Evolutionary conservation across 30 jellyfish, hydroid and myxozoan genomes (phyloP).

Genomic region (Clytia hemisphaerica): DNA sequence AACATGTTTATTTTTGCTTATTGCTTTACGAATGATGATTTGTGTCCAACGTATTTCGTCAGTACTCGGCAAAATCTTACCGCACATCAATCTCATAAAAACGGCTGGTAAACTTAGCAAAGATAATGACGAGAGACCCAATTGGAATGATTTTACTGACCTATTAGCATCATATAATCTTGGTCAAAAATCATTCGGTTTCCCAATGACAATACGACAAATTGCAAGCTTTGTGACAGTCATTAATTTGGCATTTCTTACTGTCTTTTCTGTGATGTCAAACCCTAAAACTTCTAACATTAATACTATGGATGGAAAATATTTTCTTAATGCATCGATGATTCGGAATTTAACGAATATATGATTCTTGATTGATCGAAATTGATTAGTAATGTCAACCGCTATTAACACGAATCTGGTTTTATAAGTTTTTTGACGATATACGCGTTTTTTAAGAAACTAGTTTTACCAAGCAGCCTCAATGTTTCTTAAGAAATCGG

Average conservation of each 20-base stretch:
- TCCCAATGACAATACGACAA: constrained; percentile 62
- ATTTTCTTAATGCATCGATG: too few species aligned
- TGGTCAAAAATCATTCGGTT: constrained; percentile 58
- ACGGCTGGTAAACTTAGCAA: constrained; percentile 47
- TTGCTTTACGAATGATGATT: constrained; percentile 51
- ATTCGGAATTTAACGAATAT: too few species aligned
- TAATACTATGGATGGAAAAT: too few species aligned
- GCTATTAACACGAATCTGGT: too few species aligned
- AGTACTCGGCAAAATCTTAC: constrained; percentile 51
- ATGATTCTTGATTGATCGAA: too few species aligned
- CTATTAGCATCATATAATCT: constrained; percentile 40
- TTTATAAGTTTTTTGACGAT: too few species aligned
- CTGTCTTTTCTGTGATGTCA: constrained; percentile 50
- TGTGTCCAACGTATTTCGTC: constrained; percentile 54
- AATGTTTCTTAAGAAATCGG: too few species aligned
- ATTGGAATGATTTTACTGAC: constrained; percentile 53
- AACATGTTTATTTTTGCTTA: constrained; percentile 45
- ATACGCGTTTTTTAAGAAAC: too few species aligned
- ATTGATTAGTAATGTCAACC: too few species aligned
- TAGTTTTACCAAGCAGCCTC: too few species aligned
- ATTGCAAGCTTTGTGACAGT: constrained; percentile 55
- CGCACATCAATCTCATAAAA: constrained; percentile 56
- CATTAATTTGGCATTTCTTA: constrained; percentile 59
- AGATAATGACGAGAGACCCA: constrained; percentile 25
- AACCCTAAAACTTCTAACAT: too few species aligned